phyloP scores from a whole-genome alignment of 2,888 invertebrate genomes.

The Congeria kusceri region DNA sequence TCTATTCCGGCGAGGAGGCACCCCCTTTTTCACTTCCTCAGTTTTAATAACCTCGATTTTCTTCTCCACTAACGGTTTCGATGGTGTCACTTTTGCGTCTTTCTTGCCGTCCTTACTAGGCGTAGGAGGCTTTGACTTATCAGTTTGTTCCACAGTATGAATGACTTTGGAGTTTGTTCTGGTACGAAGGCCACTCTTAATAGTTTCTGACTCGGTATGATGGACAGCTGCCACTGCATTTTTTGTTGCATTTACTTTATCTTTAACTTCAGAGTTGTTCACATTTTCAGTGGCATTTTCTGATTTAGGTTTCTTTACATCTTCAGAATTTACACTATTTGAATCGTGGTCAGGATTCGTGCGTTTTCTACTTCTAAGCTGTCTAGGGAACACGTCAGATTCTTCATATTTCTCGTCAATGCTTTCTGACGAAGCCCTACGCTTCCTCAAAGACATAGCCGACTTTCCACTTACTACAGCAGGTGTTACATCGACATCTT shows the following conservation, averaged over 20 bases:
- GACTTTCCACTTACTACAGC: too few species aligned
- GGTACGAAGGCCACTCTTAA: slow-evolving; percentile 66
- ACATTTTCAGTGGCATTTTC: slow-evolving; percentile 38
- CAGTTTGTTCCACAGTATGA: slow-evolving; percentile 55
- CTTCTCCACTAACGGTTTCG: slow-evolving; percentile 48
- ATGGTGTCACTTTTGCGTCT: slow-evolving; percentile 48
- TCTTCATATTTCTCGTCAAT: slow-evolving; percentile 44
- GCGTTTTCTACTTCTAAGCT: slow-evolving; percentile 59
- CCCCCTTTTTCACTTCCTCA: slow-evolving; percentile 38
- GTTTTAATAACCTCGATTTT: slow-evolving; percentile 46
- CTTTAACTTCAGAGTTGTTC: slow-evolving; percentile 46
- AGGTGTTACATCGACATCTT: slow-evolving; percentile 10
- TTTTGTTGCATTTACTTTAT: slow-evolving; percentile 31
- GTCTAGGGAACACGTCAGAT: slow-evolving; percentile 41
- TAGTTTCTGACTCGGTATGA: slow-evolving; percentile 51
- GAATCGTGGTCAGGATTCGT: slow-evolving; percentile 53
- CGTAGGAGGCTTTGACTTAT: slow-evolving; percentile 51
- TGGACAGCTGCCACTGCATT: slow-evolving; percentile 20
- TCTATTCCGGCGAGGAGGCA: slow-evolving; percentile 55
- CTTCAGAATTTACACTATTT: slow-evolving; percentile 43
- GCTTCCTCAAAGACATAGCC: slow-evolving; percentile 27
- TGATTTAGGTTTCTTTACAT: slow-evolving; percentile 52
- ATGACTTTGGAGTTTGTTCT: slow-evolving; percentile 61
- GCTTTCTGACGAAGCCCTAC: slow-evolving; percentile 41
- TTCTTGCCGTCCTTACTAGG: slow-evolving; percentile 49